Base-by-base conservation (phyloP, 2,113 vertebrate species). In the Cryptoleucopteryx plumbea region DNA sequence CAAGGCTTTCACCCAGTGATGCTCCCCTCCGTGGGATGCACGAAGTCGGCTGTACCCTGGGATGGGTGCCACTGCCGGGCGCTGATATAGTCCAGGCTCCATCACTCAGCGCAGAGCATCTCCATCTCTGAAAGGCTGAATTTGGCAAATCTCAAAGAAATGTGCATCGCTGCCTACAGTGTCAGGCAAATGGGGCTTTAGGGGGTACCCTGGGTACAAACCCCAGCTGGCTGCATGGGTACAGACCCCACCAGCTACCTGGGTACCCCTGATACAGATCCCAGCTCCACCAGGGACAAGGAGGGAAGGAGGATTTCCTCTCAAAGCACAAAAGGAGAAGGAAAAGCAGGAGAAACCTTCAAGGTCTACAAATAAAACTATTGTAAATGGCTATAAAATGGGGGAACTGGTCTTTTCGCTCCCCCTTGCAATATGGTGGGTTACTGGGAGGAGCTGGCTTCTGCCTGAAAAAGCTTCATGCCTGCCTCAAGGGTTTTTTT, bases 171-270 rank as follows among this genome's bases (percentile, higher is more conserved):
- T 84, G 75, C 27, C 55, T 12, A 10, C 1, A 6, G 42, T 7
- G 12, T 19, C 0, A 0, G 56, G 42, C 26, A 45, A 83, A 36
- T 0, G 1, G 25, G 21, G 36, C 15, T 82, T 61, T 56, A 23
- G 61, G 56, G 42, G 48, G 27, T 53, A 5, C 5, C 25, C 16
- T 2, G 10, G 68, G 58, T 47, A 13, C 78, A 62, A 34, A 50
- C 7, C 27, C 23, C 78, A 7, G 19, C 16, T 4, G 10, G 23
- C 36, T 42, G 21, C 10, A 17, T 2, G 12, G 68, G 32, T 47
- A 13, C 78, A 62, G 42, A 50, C 10, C 21, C 27, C 78, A 7
- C 13, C 20, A 29, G 3, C 8, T 26, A 29, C 1, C 0, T 3
- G 62, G 62, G 43, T 23, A n/a, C 16, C 19, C 61, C n/a, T 2